These are phyloP conservation scores for Perca flavescens DNA, from an alignment of 2,113 vertebrate genomes.

Conservation along the genomic window DNA sequence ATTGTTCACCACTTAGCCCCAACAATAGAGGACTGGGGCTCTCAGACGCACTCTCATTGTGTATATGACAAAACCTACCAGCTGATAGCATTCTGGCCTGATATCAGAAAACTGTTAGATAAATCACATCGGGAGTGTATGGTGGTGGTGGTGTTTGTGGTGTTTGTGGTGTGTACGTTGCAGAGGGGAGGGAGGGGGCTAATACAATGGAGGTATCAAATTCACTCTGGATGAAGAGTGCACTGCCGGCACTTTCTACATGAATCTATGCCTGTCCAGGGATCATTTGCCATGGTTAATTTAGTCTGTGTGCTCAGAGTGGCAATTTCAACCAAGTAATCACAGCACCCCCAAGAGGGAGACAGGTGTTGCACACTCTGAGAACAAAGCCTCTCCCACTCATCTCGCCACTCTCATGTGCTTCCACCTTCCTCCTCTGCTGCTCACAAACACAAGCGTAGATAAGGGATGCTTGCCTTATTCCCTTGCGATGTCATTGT, in stretches of 20 bases:
- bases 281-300: slow-evolving; percentile 81
- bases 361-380: slow-evolving; percentile 40
- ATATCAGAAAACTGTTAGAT: slow-evolving; percentile 67
- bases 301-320: slow-evolving; percentile 69
- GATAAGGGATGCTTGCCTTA: slow-evolving; percentile 47
- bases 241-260: slow-evolving; percentile 77
- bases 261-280: slow-evolving; percentile 78
- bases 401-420: slow-evolving; percentile 43
- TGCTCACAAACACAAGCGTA: slow-evolving; percentile 53
- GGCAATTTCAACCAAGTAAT: slow-evolving; percentile 74
- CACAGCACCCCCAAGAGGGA: slow-evolving; percentile 85
- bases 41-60: slow-evolving; percentile 59
- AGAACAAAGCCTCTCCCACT: slow-evolving; percentile 59
- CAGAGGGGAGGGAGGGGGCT: background rate
- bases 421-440: slow-evolving; percentile 41
- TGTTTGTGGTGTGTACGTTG: background rate
- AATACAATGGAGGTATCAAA: slow-evolving; percentile 70
- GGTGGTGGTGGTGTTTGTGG: slow-evolving; percentile 15
- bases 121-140: slow-evolving; percentile 54
- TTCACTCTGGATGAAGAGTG: slow-evolving; percentile 75
- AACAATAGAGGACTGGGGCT: slow-evolving; percentile 26
- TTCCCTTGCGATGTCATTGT: slow-evolving; percentile 60
- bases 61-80: slow-evolving; percentile 54
- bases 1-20: slow-evolving; percentile 55
- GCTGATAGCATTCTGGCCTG: slow-evolving; percentile 66